Base-by-base conservation (phyloP, 2,888 invertebrate species). In the Drepanosiphum platanoidis region DNA sequence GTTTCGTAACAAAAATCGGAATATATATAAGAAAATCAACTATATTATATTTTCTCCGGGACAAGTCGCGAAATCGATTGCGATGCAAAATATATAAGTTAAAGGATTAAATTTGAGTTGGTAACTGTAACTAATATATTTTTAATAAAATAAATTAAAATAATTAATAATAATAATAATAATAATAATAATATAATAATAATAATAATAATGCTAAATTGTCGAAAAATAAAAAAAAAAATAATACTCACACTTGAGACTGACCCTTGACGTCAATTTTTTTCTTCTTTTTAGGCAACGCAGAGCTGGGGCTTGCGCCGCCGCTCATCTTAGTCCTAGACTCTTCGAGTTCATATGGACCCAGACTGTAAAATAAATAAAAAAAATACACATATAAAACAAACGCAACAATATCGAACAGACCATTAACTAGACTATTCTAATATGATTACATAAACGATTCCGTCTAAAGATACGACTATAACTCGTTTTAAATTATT, bases 271-370 rank as follows among this genome's bases (percentile, higher is more conserved):
- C 91, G 90, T 94, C 93, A 89, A 91, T 92, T 91, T 93, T 93
- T 91, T 93, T 93, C 89, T 93, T 92, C 90, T 93, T 93, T 91
- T 93, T 93, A 90, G 75, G 83, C 66, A 84, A 84, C 68, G 68
- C 75, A 90, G 91, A 82, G 88, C 90, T 90, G 90, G 92, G 91
- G 91, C 92, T 92, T 90, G 91, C 90, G 91, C 92, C 93, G 92
- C 93, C 93, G 93, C 94, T 95, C 94, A 95, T 95, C 93, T 94
- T 94, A 93, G 93, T 93, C 94, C 94, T 94, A 92, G 93, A 92
- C 91, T 94, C 94, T 72, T 66, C 75, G 92, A 95, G 93, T 92
- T 95, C 95, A 94, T 95, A 94, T 93, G 95, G 95, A 93, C 95
- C 94, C 93, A 95, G 94, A 94, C 96, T 96, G 92, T 88, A 93